A percentile compares a stretch with the other conserved stretches of the same genome.
Conservation (phyloP, 2,797 vertebrate species). For the Clarias laeviceps region DNA sequence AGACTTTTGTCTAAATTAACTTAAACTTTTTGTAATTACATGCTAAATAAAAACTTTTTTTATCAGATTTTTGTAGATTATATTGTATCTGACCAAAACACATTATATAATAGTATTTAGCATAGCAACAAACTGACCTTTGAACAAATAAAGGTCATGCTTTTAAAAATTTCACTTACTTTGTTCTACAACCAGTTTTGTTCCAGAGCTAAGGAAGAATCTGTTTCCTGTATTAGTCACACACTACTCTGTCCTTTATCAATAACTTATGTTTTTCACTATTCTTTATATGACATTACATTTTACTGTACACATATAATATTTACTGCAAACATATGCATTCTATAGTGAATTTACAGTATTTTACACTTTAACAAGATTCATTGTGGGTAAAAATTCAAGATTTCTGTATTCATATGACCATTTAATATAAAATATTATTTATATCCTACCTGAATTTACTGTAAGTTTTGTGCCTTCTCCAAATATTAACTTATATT, state of each 20-base stretch:
- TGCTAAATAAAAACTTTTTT: too few relatives aligned
- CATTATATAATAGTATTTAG: too few relatives aligned
- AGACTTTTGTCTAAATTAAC: too few relatives aligned
- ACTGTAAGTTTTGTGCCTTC: not conserved
- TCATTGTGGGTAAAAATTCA: not conserved
- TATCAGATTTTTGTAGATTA: too few relatives aligned
- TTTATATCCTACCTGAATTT: constrained; percentile 1
- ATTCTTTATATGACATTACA: too few relatives aligned
- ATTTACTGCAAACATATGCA: not conserved
- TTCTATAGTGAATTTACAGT: not conserved
- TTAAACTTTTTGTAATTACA: too few relatives aligned
- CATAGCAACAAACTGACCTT: too few relatives aligned
- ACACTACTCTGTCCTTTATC: constrained; percentile 15
- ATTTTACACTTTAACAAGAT: not conserved
- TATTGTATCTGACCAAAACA: too few relatives aligned
- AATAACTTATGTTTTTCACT: not conserved
- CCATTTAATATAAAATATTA: not conserved
- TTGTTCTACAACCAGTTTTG: constrained; percentile 43
- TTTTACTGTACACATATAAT: not conserved
- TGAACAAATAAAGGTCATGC: too few relatives aligned
- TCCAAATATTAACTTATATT: constrained; percentile 8
- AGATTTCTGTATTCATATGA: not conserved
- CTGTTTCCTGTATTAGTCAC: constrained; percentile 22
- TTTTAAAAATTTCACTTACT: constrained; percentile 58
- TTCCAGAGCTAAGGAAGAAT: constrained; percentile 45